Percentiles rank a stretch among this genome's conserved stretches.
phyloP scores from a whole-genome alignment of 2,113 vertebrate species.

The Hyla sarda region DNA sequence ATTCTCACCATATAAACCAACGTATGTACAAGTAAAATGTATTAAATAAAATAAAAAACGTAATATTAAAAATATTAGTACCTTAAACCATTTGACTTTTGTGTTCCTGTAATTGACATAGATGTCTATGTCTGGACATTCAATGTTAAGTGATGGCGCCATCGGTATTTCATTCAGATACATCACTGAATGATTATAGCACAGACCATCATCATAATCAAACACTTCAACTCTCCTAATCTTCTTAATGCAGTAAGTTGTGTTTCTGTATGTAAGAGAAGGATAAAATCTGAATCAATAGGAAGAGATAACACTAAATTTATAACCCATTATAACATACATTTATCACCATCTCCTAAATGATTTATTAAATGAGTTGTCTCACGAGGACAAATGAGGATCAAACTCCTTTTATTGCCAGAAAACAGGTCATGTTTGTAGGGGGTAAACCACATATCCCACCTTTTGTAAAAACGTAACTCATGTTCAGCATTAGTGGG shows the following conservation, averaged over 20 bases:
- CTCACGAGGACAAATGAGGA: no score
- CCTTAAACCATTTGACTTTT: slow-evolving; percentile 84
- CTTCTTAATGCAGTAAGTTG: slow-evolving; percentile 63
- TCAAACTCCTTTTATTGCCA: no score
- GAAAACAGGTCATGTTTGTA: no score
- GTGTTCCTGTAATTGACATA: slow-evolving; percentile 70
- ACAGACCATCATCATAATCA: slow-evolving; percentile 66
- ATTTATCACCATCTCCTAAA: no score
- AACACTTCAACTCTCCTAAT: slow-evolving; percentile 67
- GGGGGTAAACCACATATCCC: no score
- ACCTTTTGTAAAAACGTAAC: no score
- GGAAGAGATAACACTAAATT: background rate
- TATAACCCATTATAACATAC: background rate
- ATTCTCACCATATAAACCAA: background rate
- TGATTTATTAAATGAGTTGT: no score
- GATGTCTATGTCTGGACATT: slow-evolving; percentile 75
- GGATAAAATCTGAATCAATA: background rate
- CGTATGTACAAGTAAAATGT: background rate
- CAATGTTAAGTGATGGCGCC: slow-evolving; percentile 65
- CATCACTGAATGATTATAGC: slow-evolving; percentile 66
- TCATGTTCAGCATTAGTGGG: no score
- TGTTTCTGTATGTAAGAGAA: slow-evolving; percentile 71
- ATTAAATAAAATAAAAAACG: background rate
- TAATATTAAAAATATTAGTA: slow-evolving; percentile 64
- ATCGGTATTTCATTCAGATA: slow-evolving; percentile 62